Evolutionary conservation across 1,140 invertebrate genomes (phyloP).

Genomic region (Phenacoccus solenopsis): DNA sequence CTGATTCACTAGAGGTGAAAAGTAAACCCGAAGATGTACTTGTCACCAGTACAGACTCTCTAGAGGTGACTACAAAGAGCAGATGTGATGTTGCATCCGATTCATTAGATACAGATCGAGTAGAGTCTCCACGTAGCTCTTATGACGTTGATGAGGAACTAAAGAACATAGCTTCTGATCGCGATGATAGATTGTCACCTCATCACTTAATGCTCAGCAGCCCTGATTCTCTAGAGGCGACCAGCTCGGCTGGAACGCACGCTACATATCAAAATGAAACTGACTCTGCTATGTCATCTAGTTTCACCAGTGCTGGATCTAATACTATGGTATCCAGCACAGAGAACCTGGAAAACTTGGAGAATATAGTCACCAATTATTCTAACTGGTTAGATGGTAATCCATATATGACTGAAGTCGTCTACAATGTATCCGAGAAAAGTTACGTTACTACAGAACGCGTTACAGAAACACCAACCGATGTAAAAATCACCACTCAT

Average conservation of each 20-base stretch:
- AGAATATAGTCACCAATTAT: conserved; percentile 33
- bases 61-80: conserved; percentile 32
- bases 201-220: conserved; percentile 43
- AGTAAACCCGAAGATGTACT: conserved; percentile 26
- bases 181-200: conserved; percentile 18
- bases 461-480: conserved; percentile 30
- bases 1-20: conserved; percentile 34
- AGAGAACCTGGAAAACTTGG: conserved; percentile 51
- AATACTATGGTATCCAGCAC: conserved; percentile 59
- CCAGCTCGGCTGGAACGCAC: conserved; percentile 61
- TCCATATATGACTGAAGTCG: conserved; percentile 36
- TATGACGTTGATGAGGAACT: not conserved
- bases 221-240: conserved; percentile 51
- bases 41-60: conserved; percentile 42
- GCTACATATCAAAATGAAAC: conserved; percentile 72
- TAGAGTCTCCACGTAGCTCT: not conserved
- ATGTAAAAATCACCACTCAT: conserved; percentile 38
- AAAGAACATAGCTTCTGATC: conserved; percentile 28
- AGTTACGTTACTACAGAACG: not conserved
- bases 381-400: conserved; percentile 33
- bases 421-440: conserved; percentile 23
- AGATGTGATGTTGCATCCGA: conserved; percentile 32
- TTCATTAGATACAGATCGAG: not conserved
- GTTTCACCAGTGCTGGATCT: conserved; percentile 61
- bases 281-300: conserved; percentile 67